A percentile compares a stretch with the other conserved stretches of the same genome.
phyloP scores from a whole-genome alignment of 2,797 vertebrate species.

The Melanotaenia boesemani region DNA sequence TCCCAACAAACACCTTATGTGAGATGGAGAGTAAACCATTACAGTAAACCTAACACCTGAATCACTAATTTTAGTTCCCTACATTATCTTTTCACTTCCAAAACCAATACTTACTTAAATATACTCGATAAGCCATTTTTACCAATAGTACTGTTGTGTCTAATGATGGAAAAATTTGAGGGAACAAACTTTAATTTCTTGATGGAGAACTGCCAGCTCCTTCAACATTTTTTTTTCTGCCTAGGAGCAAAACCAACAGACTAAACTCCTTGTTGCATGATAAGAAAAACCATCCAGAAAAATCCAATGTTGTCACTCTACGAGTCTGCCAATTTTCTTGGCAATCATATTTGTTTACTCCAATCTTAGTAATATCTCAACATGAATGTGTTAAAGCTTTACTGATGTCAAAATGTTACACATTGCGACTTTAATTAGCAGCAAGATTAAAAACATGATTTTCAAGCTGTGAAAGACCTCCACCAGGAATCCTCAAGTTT shows the following conservation, averaged over 20 bases:
- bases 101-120: not conserved
- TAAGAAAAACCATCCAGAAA: not conserved
- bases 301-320: slow-evolving; percentile 24
- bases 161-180: not conserved
- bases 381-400: slow-evolving; percentile 47
- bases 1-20: slow-evolving; percentile 17
- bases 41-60: slow-evolving; percentile 15
- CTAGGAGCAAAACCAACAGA: not conserved
- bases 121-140: not conserved
- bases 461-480: slow-evolving; percentile 58
- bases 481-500: slow-evolving; percentile 43
- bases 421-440: slow-evolving; percentile 58
- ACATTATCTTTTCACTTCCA: not conserved
- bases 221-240: not conserved
- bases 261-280: not conserved
- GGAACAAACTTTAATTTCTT: not conserved
- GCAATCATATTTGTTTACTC: slow-evolving; percentile 61
- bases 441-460: slow-evolving; percentile 61
- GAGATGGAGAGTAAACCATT: slow-evolving; percentile 16
- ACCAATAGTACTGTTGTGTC: not conserved
- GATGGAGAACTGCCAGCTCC: slow-evolving; percentile 1
- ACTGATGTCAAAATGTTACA: slow-evolving; percentile 61
- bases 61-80: not conserved
- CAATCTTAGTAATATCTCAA: slow-evolving; percentile 61
- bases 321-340: slow-evolving; percentile 41